phyloP scores from a whole-genome alignment of 2,888 invertebrate genomes.

The Archaeoteleia sp. region DNA sequence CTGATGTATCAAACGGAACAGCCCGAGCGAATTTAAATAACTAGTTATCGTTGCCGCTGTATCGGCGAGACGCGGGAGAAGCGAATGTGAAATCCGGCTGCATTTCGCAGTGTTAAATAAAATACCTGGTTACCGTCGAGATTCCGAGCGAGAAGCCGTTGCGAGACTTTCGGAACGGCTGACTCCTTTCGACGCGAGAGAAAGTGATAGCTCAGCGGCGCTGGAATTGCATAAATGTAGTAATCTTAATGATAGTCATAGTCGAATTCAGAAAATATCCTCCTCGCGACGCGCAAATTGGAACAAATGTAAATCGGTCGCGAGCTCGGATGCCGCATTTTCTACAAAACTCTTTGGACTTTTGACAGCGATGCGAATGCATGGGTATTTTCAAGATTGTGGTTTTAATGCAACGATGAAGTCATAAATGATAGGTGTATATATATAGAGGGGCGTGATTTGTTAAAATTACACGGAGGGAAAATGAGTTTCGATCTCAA shows the following conservation, averaged over 20 bases:
- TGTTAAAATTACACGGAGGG: too few relatives aligned
- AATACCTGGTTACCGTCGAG: slow-evolving; percentile 13
- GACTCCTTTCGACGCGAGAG: slow-evolving; percentile 46
- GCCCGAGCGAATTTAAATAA: not conserved
- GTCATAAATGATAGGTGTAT: too few relatives aligned
- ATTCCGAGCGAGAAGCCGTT: slow-evolving; percentile 38
- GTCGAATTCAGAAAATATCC: slow-evolving; percentile 35
- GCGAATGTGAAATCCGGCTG: slow-evolving; percentile 2
- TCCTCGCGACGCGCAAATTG: slow-evolving; percentile 1
- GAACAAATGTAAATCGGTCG: not conserved
- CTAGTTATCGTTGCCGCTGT: not conserved
- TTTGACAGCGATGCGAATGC: too few relatives aligned
- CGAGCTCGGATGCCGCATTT: too few relatives aligned
- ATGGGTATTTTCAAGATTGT: too few relatives aligned
- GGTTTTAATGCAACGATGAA: too few relatives aligned
- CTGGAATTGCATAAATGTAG: slow-evolving; percentile 49
- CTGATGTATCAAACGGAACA: not conserved
- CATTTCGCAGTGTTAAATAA: slow-evolving; percentile 2
- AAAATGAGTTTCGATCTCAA: too few relatives aligned
- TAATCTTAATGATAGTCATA: slow-evolving; percentile 43
- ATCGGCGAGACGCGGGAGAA: not conserved
- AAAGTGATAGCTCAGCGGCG: slow-evolving; percentile 46
- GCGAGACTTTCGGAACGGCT: slow-evolving; percentile 42
- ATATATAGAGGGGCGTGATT: too few relatives aligned
- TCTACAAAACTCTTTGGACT: not conserved